Evolutionary conservation across 2,888 invertebrate genomes (phyloP), one percentile per base, ranked within the genome.

Genomic region (Harpagoxenus sublaevis): DNA sequence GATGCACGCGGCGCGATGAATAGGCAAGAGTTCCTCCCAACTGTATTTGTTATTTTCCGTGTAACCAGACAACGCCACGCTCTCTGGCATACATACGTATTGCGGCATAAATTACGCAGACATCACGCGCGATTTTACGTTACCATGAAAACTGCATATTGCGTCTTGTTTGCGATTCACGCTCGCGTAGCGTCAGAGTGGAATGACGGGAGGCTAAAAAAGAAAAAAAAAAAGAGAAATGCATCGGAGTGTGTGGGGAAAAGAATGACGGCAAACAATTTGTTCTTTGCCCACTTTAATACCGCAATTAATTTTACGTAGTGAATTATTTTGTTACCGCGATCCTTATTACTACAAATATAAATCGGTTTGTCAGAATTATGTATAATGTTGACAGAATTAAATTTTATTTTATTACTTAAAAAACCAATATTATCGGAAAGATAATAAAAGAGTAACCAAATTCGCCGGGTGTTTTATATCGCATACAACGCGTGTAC

Each of bases 61-160:
- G 71, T 73, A 71, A 71, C 28, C 57, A 23, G 60, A 55, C 48
- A 81, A 71, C 57, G 73, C 35, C 5, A 73, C 48, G 35, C 28
- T 48, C 28, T 48, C 42, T 31, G 51, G 12, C 45, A 45, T 53
- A 68, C 45, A 45, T 79, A 51, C 10, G 48, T 79, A 55, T 31
- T 57, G 53, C 78, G 18, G 84, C 62, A 87, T 89, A 89, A 89
- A 87, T 89, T 86, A 86, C 77, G 51, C 45, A 51, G 70, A 60
- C 55, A 81, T 85, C 77, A 82, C 57, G 63, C 68, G 88, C 86
- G 86, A 89, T 89, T 89, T 87, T 84, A 62, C 83, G 74, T 68
- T 57, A 79, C 68, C 79, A 84, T 55, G 71, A 35, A 71, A 70
- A 63, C 39, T 66, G 75, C 51, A 73, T 53, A 74, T 83, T 63